A percentile compares a stretch with the other conserved stretches of the same genome.
Conservation (phyloP, 2,113 vertebrate genomes). For the Cricetomys ansorgei region DNA sequence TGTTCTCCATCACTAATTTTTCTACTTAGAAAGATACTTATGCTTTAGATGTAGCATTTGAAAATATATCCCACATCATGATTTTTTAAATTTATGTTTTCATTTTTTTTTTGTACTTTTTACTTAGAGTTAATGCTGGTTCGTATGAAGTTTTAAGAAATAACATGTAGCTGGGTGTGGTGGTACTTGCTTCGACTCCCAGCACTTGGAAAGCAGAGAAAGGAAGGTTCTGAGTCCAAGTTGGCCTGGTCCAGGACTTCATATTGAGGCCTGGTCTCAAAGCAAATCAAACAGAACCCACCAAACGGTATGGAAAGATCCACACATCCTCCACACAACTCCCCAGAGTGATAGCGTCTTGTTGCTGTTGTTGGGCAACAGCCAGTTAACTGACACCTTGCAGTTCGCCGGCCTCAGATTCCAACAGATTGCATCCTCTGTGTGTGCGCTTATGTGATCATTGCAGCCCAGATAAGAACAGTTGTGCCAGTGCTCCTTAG, state of each 20-base stretch:
- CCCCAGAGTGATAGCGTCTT: not conserved
- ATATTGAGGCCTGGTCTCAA: not conserved
- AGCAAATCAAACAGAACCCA: not conserved
- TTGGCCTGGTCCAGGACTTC: no score
- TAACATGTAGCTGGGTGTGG: not conserved
- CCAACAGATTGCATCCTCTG: no score
- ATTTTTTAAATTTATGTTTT: not conserved
- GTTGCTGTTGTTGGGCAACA: not conserved
- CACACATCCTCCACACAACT: not conserved
- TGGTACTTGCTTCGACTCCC: no score
- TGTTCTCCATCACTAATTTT: no score
- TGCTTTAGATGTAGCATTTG: slow-evolving; percentile 22
- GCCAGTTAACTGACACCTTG: no score
- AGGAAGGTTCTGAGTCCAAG: no score
- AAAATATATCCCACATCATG: not conserved
- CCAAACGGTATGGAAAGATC: not conserved
- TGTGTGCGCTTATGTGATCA: not conserved
- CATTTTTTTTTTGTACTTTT: slow-evolving; percentile 49
- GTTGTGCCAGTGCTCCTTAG: not conserved
- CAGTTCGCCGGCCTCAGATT: no score
- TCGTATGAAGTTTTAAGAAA: slow-evolving; percentile 26
- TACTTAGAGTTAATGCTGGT: slow-evolving; percentile 31
- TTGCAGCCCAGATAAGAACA: not conserved
- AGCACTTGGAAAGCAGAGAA: no score
- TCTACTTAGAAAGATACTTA: no score